These are phyloP conservation scores for Yponomeuta cagnagella DNA, from an alignment of 2,888 invertebrate genomes.

Conservation along the genomic window DNA sequence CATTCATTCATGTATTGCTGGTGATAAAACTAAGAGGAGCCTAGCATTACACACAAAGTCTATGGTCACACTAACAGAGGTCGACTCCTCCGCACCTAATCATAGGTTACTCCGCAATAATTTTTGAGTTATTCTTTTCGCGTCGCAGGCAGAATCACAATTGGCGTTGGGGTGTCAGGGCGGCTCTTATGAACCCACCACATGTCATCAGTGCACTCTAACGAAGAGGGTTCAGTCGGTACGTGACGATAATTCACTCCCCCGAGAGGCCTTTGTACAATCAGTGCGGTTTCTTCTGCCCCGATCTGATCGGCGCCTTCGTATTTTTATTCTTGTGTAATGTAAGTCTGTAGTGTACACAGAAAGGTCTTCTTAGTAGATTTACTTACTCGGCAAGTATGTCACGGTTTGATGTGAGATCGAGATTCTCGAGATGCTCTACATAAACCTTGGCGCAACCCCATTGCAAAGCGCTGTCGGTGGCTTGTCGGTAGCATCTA, in stretches of 20 bases:
- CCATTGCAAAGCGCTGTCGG: not conserved
- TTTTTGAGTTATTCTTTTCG: conserved; percentile 12
- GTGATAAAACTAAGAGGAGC: not conserved
- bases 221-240: conserved; percentile 55
- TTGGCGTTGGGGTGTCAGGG: conserved; percentile 12
- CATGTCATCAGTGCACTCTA: conserved; percentile 39
- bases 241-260: conserved; percentile 69
- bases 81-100: not conserved
- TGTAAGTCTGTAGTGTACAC: not conserved
- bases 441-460: not conserved
- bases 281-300: conserved; percentile 68
- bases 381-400: not conserved
- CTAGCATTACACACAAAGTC: not conserved
- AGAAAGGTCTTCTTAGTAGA: not conserved
- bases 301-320: conserved; percentile 34
- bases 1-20: no score
- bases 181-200: conserved; percentile 17
- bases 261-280: conserved; percentile 70
- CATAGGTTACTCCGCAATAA: not conserved
- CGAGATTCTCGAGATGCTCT: not conserved
- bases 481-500: not conserved
- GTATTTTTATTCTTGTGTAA: conserved; percentile 25
- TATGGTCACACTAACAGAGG: not conserved
- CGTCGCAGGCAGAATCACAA: conserved; percentile 5
- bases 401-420: not conserved